A percentile compares a stretch with the other conserved stretches of the same genome.
Conservation (phyloP, 2,888 invertebrate species). For the Platycheirus albimanus region DNA sequence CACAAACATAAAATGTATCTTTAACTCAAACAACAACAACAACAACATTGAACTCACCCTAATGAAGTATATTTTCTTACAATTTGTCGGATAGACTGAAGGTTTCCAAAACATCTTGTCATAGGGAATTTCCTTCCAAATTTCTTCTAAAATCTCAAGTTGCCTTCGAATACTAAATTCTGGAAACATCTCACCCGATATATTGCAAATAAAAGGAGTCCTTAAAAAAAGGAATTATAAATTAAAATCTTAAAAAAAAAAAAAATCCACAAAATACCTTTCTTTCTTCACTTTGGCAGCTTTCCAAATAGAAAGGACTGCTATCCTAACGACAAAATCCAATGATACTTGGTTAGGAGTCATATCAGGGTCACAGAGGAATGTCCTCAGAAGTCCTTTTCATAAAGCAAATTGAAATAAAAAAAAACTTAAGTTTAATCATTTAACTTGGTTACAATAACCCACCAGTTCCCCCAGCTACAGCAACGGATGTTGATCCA, state of each 20-base stretch:
- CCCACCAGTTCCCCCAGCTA: constrained; percentile 57
- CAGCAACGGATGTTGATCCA: constrained; percentile 54
- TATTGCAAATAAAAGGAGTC: constrained; percentile 59
- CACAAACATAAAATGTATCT: not conserved
- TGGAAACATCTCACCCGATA: constrained; percentile 60
- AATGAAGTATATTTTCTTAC: constrained; percentile 14
- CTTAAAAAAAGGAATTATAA: constrained; percentile 1
- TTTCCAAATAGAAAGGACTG: constrained; percentile 60
- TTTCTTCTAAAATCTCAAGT: constrained; percentile 13
- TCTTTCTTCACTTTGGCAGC: constrained; percentile 35
- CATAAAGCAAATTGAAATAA: too few relatives aligned
- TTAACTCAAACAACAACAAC: not conserved
- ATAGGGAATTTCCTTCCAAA: constrained; percentile 52
- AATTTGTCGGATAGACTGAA: constrained; percentile 23
- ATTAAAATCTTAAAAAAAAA: not conserved
- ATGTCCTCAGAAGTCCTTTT: constrained; percentile 48
- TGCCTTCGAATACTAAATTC: constrained; percentile 38
- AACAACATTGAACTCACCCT: constrained; percentile 11
- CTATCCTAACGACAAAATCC: constrained; percentile 46
- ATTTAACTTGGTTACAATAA: not conserved
- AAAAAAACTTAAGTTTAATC: not conserved
- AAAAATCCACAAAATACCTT: constrained; percentile 11
- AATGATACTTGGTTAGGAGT: constrained; percentile 56
- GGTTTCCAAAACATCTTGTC: constrained; percentile 62
- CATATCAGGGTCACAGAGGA: constrained; percentile 55